Evolutionary conservation across 2,113 vertebrate species (phyloP).

Genomic region (Ptilonorhynchus violaceus): DNA sequence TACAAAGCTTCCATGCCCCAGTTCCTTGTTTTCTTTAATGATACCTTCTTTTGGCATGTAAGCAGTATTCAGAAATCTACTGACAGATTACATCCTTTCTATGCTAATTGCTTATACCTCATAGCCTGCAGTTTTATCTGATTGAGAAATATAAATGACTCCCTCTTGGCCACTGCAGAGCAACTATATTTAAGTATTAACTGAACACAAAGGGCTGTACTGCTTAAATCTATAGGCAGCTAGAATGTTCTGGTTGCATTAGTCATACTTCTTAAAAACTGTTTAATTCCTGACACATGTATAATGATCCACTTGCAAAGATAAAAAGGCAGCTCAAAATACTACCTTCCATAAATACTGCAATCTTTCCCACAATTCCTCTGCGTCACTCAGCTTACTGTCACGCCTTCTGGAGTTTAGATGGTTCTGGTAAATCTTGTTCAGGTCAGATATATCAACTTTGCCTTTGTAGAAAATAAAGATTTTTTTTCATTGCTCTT

Average conservation of each 20-base stretch:
- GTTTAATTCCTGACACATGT: conserved; percentile 26
- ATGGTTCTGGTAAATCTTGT: conserved; percentile 77
- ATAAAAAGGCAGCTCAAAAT: conserved; percentile 65
- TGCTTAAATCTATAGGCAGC: not conserved
- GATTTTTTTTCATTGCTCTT: conserved; percentile 7
- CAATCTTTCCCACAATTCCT: conserved; percentile 79
- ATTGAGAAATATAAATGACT: not conserved
- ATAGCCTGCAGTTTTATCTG: not conserved
- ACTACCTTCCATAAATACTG: conserved; percentile 89
- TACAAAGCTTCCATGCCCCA: not conserved
- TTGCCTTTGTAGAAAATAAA: conserved; percentile 82
- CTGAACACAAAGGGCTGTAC: not conserved
- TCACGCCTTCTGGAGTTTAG: conserved; percentile 53
- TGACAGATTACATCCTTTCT: not conserved
- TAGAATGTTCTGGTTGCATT: conserved; percentile 29
- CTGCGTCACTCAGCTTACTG: conserved; percentile 40
- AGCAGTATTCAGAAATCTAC: not conserved
- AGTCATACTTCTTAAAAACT: conserved; percentile 36
- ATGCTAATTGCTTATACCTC: not conserved
- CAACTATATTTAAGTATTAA: not conserved
- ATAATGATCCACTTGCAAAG: conserved; percentile 48
- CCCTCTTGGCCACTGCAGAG: not conserved
- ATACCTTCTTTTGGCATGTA: not conserved
- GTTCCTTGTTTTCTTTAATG: not conserved
- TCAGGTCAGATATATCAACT: conserved; percentile 80